Conservation (phyloP, 2,888 invertebrate genomes). For the Prostheceraeus crozeri region DNA sequence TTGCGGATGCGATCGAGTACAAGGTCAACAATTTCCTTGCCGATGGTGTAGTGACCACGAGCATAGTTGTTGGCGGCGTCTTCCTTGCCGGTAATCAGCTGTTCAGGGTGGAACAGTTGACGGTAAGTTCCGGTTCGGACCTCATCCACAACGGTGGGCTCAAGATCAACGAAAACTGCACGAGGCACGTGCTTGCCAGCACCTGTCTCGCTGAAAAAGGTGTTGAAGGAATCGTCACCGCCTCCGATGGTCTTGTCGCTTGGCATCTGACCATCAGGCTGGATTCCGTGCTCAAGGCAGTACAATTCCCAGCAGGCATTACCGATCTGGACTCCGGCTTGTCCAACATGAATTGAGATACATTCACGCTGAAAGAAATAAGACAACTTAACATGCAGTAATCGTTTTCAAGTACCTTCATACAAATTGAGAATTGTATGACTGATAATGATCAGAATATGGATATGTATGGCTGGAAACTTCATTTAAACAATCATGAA, state of each 20-base stretch:
- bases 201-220: constrained; percentile 25
- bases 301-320: constrained; percentile 60
- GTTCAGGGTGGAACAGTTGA: constrained; percentile 48
- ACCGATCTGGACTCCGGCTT: constrained; percentile 58
- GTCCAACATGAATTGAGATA: constrained; percentile 56
- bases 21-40: constrained; percentile 47
- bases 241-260: constrained; percentile 69
- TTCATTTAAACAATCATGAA: too few species aligned
- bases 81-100: constrained; percentile 48
- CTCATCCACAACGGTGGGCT: constrained; percentile 44
- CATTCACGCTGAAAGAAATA: constrained; percentile 49
- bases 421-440: too few species aligned
- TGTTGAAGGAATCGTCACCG: constrained; percentile 57
- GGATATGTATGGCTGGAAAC: too few species aligned
- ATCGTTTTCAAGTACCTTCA: too few species aligned
- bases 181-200: constrained; percentile 19
- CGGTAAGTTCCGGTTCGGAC: constrained; percentile 46
- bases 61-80: constrained; percentile 50
- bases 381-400: too few species aligned
- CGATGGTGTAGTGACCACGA: constrained; percentile 48
- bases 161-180: constrained; percentile 27
- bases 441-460: too few species aligned
- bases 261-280: constrained; percentile 61
- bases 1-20: constrained; percentile 55
- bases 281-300: constrained; percentile 58